Evolutionary conservation across 2,797 vertebrate species (phyloP).

Genomic region (Alosa sapidissima): DNA sequence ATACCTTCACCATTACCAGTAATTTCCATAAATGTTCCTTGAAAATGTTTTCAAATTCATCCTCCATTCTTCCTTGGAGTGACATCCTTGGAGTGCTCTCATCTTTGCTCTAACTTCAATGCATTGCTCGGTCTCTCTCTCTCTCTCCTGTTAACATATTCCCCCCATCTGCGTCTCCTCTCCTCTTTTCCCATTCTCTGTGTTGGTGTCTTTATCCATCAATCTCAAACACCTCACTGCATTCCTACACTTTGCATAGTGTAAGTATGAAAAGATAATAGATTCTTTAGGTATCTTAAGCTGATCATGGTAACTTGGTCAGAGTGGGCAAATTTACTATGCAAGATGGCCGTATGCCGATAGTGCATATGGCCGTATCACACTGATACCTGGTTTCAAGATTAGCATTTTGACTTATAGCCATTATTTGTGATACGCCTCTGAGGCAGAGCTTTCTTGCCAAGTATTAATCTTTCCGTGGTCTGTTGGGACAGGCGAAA

Average conservation of each 20-base stretch:
- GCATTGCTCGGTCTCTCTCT: not conserved
- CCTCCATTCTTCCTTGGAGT: not conserved
- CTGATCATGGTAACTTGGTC: not conserved
- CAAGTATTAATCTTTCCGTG: not conserved
- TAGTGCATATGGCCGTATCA: not conserved
- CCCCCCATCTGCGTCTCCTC: not conserved
- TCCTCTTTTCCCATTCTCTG: conserved; percentile 7
- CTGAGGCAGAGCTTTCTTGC: not conserved
- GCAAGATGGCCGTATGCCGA: not conserved
- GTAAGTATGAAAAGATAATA: not conserved
- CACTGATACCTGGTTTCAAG: not conserved
- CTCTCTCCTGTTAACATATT: not conserved
- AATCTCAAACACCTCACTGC: not conserved
- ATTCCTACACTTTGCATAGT: not conserved
- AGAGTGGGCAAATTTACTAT: not conserved
- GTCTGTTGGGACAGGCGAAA: not conserved
- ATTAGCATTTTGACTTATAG: not conserved
- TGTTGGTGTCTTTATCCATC: not conserved
- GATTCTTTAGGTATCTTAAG: not conserved
- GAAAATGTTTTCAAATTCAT: not conserved
- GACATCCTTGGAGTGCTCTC: not conserved
- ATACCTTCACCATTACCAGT: not conserved
- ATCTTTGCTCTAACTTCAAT: not conserved
- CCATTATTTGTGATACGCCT: conserved; percentile 2
- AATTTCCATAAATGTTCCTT: not conserved